phyloP scores from a whole-genome alignment of 2,797 vertebrate genomes.

The Knipowitschia caucasica region DNA sequence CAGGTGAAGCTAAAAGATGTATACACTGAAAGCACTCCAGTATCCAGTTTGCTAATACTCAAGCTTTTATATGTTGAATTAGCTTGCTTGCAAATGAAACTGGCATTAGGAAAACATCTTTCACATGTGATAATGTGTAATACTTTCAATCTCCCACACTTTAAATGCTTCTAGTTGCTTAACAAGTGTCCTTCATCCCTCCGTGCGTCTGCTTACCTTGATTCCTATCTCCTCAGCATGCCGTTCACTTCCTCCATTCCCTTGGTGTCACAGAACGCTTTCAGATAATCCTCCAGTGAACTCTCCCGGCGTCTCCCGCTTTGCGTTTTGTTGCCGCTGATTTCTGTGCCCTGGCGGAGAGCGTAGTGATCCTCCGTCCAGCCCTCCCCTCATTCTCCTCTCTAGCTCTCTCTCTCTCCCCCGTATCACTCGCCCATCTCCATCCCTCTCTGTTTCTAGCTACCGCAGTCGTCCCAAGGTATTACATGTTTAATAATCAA shows the following conservation, averaged over 20 bases:
- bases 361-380: conserved; percentile 54
- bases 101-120: conserved; percentile 15
- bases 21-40: conserved; percentile 7
- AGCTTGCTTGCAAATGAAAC: conserved; percentile 38
- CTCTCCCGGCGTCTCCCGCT: conserved; percentile 50
- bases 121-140: conserved; percentile 21
- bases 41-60: conserved; percentile 1
- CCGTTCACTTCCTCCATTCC: conserved; percentile 30
- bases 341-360: conserved; percentile 51
- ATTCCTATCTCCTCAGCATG: conserved; percentile 27
- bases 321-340: conserved; percentile 65
- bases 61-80: conserved; percentile 38
- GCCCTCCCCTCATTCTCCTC: conserved; percentile 9
- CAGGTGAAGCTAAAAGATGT: conserved; percentile 18
- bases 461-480: conserved; percentile 20
- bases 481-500: conserved; percentile 25
- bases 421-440: conserved; percentile 20
- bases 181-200: conserved; percentile 29
- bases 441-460: conserved; percentile 19
- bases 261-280: conserved; percentile 13
- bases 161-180: conserved; percentile 20
- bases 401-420: conserved; percentile 17
- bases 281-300: conserved; percentile 49
- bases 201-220: conserved; percentile 47
- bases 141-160: conserved; percentile 17